Conservation (phyloP, 1,140 invertebrate species). For the Drosophila malerkotliana region DNA sequence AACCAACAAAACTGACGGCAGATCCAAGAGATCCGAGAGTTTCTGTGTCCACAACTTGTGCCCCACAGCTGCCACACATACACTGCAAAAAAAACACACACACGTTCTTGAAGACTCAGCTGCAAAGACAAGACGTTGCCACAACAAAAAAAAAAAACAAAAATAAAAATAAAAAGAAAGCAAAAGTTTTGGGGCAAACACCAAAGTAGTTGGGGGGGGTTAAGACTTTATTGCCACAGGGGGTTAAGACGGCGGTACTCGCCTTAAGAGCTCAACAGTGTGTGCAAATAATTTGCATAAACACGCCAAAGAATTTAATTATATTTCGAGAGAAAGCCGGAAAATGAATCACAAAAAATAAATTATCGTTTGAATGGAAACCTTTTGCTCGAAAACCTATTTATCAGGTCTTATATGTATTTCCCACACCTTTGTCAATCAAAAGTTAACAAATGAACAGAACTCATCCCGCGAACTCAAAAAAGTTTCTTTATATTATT, state of each 20-base stretch:
- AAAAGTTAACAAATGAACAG: slow-evolving; percentile 44
- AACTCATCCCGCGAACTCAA: neutral
- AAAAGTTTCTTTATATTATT: neutral
- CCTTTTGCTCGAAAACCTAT: slow-evolving; percentile 14
- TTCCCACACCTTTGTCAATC: slow-evolving; percentile 48
- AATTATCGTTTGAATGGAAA: neutral
- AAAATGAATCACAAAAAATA: slow-evolving; percentile 1
- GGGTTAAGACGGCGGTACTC: neutral
- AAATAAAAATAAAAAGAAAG: slow-evolving; percentile 14
- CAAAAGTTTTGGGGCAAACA: slow-evolving; percentile 40
- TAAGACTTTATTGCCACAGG: neutral
- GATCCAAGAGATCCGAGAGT: slow-evolving; percentile 42
- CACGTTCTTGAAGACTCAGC: slow-evolving; percentile 20
- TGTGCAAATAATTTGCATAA: slow-evolving; percentile 45
- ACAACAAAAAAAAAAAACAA: slow-evolving; percentile 26
- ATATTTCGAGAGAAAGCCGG: slow-evolving; percentile 15
- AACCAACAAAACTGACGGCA: slow-evolving; percentile 15
- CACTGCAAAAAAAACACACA: slow-evolving; percentile 13
- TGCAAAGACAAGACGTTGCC: slow-evolving; percentile 50
- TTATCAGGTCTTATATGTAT: slow-evolving; percentile 18
- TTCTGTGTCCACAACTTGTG: slow-evolving; percentile 43
- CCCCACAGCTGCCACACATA: slow-evolving; percentile 25
- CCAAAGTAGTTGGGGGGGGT: neutral
- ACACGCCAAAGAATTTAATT: slow-evolving; percentile 34
- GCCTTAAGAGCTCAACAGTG: slow-evolving; percentile 18